phyloP scores from a whole-genome alignment of 2,797 vertebrate genomes.

The Cygnus olor region DNA sequence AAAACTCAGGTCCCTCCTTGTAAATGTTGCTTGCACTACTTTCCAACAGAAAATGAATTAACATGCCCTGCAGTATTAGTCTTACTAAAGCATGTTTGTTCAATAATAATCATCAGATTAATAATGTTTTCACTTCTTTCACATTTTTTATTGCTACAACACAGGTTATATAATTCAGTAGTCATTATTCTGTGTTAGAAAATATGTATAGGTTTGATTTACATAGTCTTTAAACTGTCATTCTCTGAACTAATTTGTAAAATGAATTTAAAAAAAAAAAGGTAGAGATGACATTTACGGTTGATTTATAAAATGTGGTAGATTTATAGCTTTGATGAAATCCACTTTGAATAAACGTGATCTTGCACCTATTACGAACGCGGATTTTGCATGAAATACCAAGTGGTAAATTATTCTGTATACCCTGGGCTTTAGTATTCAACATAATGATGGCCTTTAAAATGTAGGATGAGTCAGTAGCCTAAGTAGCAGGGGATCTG shows the following conservation, averaged over 20 bases:
- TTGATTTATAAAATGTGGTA: not conserved
- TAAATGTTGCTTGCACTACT: not conserved
- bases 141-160: not conserved
- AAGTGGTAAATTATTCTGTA: not conserved
- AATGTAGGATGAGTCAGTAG: not conserved
- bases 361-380: not conserved
- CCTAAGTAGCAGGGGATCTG: not conserved
- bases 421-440: not conserved
- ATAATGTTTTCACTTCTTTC: not conserved
- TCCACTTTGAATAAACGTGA: not conserved
- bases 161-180: not conserved
- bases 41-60: not conserved
- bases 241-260: not conserved
- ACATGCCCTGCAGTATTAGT: not conserved
- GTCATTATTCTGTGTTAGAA: not conserved
- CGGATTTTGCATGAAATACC: not conserved
- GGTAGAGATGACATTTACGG: not conserved
- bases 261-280: not conserved
- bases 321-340: not conserved
- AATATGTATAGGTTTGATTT: not conserved
- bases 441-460: not conserved
- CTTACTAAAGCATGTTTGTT: not conserved
- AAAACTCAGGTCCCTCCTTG: not conserved
- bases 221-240: not conserved
- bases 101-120: not conserved